A percentile compares a stretch with the other conserved stretches of the same genome.
phyloP scores from a whole-genome alignment of 37 sponge, comb jelly and placozoan species.

The Hexactinellida sp. region DNA sequence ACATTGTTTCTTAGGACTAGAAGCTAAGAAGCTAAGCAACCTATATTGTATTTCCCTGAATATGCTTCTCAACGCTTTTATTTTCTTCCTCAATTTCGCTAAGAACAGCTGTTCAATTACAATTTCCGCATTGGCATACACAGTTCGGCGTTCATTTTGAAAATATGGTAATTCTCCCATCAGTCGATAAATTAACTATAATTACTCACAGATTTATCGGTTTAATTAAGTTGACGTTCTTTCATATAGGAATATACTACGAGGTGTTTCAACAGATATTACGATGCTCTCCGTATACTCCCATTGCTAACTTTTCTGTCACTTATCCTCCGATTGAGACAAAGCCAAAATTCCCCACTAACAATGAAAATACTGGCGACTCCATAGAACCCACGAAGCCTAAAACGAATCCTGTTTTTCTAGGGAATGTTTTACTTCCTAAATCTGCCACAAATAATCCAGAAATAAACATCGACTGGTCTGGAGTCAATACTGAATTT shows the following conservation, averaged over 20 bases:
- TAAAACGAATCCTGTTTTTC: neutral
- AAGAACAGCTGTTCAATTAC: no score
- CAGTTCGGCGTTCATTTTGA: no score
- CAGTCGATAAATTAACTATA: no score
- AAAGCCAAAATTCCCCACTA: neutral
- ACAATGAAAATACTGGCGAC: neutral
- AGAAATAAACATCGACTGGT: neutral
- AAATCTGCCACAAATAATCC: neutral
- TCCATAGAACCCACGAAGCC: neutral
- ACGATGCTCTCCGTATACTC: neutral
- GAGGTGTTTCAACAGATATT: neutral
- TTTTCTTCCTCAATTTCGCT: no score
- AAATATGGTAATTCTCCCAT: no score
- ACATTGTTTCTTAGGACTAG: no score
- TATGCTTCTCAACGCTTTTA: no score
- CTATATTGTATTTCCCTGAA: no score
- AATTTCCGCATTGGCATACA: no score
- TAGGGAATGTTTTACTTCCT: neutral
- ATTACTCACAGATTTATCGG: no score
- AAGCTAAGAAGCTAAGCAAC: no score
- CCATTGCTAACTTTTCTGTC: neutral
- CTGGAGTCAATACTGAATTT: neutral
- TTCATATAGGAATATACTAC: neutral
- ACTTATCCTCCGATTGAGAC: neutral
- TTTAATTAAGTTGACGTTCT: no score